phyloP scores from a whole-genome alignment of 1,140 invertebrate species.

The Aphis gossypii region DNA sequence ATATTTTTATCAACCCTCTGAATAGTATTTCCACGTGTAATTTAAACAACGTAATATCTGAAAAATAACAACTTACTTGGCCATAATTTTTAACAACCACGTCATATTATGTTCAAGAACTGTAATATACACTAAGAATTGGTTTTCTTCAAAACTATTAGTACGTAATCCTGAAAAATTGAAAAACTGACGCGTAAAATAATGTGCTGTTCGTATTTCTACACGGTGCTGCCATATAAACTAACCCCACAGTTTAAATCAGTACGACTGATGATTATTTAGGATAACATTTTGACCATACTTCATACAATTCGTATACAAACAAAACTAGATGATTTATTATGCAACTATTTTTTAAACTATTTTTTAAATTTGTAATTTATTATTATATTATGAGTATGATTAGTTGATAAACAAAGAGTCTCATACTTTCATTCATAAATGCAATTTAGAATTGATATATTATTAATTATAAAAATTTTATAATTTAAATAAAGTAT shows the following conservation, averaged over 20 bases:
- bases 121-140: neutral
- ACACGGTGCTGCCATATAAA: neutral
- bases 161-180: constrained; percentile 43
- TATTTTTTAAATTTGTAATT: neutral
- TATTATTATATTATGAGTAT: neutral
- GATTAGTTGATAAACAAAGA: neutral
- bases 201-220: constrained; percentile 4
- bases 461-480: no score
- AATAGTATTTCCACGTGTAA: neutral
- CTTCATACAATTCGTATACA: neutral
- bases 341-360: neutral
- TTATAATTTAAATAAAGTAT: no score
- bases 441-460: neutral
- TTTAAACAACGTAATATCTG: neutral
- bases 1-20: neutral
- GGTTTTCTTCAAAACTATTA: constrained; percentile 12
- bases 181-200: constrained; percentile 10
- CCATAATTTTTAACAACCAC: neutral
- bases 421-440: neutral
- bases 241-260: constrained; percentile 25
- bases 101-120: neutral
- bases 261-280: constrained; percentile 37
- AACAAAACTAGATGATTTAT: neutral
- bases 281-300: constrained; percentile 20
- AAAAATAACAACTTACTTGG: neutral